Percentiles rank a stretch among this genome's conserved stretches.
phyloP scores from a whole-genome alignment of 2,888 invertebrate genomes.

The Gisinianus flammeolus region DNA sequence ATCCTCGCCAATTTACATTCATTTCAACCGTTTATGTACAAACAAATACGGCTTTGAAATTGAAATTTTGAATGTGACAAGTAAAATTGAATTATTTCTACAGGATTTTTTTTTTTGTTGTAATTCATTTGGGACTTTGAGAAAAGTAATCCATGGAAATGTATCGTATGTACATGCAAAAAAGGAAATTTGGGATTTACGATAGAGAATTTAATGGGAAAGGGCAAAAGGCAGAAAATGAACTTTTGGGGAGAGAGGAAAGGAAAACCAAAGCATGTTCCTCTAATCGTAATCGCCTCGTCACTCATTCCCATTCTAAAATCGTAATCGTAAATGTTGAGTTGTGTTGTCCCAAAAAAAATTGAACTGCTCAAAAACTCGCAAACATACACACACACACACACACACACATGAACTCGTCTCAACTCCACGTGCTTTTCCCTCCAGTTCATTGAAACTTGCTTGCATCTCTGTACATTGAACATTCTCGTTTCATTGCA shows the following conservation, averaged over 20 bases:
- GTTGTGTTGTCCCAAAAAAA: background rate
- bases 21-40: too few relatives aligned
- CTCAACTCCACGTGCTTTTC: background rate
- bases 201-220: background rate
- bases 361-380: background rate
- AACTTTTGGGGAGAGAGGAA: too few relatives aligned
- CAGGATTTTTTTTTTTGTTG: too few relatives aligned
- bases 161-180: too few relatives aligned
- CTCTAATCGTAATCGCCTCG: background rate
- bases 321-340: too few relatives aligned
- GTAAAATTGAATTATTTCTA: too few relatives aligned
- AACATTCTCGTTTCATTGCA: background rate
- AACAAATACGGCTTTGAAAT: too few relatives aligned
- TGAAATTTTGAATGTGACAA: too few relatives aligned
- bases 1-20: too few relatives aligned
- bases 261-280: background rate
- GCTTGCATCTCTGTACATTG: background rate
- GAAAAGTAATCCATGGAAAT: too few relatives aligned
- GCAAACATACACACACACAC: background rate
- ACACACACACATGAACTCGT: too few relatives aligned
- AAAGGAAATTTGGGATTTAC: background rate
- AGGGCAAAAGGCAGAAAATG: background rate
- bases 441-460: background rate
- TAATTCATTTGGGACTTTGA: too few relatives aligned
- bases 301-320: background rate